phyloP scores from a whole-genome alignment of 1,140 invertebrate species.

The Macrocentrus cingulum region DNA sequence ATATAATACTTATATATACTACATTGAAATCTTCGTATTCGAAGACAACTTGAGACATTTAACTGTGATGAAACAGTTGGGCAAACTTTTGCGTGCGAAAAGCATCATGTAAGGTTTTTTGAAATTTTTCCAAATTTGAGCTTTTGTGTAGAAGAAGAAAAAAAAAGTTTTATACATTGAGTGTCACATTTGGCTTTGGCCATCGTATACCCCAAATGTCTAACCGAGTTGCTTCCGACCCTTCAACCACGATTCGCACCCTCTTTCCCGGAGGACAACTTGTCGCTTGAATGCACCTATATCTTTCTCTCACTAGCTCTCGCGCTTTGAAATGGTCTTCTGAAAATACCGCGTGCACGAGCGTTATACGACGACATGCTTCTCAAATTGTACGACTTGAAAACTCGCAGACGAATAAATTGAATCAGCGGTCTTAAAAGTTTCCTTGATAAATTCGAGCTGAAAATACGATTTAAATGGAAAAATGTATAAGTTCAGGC shows the following conservation, averaged over 20 bases:
- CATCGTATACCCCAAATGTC: too few species aligned
- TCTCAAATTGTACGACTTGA: background rate
- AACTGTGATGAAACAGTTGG: too few species aligned
- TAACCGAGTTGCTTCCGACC: slow-evolving; percentile 23
- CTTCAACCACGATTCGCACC: slow-evolving; percentile 17
- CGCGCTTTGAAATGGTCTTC: slow-evolving; percentile 25
- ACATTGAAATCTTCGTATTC: too few species aligned
- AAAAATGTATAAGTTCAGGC: background rate
- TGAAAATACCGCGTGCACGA: background rate
- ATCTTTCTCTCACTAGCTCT: slow-evolving; percentile 16
- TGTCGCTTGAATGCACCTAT: slow-evolving; percentile 13
- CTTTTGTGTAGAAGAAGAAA: too few species aligned
- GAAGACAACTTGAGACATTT: too few species aligned
- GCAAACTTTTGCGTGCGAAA: too few species aligned
- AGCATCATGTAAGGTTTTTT: too few species aligned
- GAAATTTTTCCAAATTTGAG: too few species aligned
- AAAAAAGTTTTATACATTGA: background rate
- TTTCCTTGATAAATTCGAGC: background rate
- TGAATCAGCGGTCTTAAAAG: slow-evolving; percentile 25
- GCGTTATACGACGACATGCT: background rate
- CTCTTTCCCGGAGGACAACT: slow-evolving; percentile 3
- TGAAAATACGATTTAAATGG: slow-evolving; percentile 23
- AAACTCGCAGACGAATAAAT: slow-evolving; percentile 16
- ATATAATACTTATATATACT: too few species aligned
- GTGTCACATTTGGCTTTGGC: too few species aligned